Percentiles rank a stretch among this genome's conserved stretches.
Evolutionary conservation across 2,113 vertebrate genomes (phyloP).

Genomic region (Phalacrocorax carbo): DNA sequence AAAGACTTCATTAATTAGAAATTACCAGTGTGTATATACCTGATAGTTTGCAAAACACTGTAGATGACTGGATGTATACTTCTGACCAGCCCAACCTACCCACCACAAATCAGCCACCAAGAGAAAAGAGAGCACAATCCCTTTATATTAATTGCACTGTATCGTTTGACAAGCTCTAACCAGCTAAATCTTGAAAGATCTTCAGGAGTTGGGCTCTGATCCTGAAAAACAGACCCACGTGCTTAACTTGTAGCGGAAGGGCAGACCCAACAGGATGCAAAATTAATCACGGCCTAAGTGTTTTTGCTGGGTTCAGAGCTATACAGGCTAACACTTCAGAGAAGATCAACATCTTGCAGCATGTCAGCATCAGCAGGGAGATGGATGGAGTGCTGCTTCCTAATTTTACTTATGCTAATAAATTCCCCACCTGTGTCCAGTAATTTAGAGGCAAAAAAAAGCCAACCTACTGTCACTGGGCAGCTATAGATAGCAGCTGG

Average conservation of each 20-base stretch:
- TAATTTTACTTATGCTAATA: background rate
- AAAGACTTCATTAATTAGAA: background rate
- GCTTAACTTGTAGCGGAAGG: background rate
- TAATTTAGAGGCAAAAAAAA: background rate
- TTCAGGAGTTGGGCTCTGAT: background rate
- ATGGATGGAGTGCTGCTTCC: background rate
- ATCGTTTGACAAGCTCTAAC: background rate
- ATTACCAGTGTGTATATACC: background rate
- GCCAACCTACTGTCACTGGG: background rate
- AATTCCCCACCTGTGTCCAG: conserved; percentile 1
- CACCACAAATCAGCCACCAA: background rate
- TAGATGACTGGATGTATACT: background rate
- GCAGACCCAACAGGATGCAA: background rate
- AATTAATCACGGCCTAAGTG: background rate
- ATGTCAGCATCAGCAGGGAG: background rate
- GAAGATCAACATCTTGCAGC: background rate
- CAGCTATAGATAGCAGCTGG: background rate
- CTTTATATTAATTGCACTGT: background rate
- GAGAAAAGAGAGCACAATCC: background rate
- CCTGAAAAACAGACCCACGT: background rate
- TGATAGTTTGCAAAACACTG: background rate
- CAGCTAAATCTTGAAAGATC: background rate
- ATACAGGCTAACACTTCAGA: background rate
- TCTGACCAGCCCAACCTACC: background rate
- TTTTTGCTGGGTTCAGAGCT: background rate